phyloP scores from a whole-genome alignment of 2,888 invertebrate genomes.

The Netelia fuscicornis region DNA sequence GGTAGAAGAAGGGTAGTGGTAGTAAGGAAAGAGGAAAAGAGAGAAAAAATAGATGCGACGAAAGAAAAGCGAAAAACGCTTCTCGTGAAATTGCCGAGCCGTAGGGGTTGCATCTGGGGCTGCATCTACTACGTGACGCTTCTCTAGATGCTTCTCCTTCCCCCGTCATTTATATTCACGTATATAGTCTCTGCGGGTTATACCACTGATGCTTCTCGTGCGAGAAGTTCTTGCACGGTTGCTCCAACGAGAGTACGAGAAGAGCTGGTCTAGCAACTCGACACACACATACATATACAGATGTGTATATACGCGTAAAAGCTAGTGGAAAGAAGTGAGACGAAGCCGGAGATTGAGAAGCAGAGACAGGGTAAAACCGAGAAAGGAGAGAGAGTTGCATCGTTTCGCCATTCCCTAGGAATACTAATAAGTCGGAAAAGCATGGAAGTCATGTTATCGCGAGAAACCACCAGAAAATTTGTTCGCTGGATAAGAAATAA shows the following conservation, averaged over 20 bases:
- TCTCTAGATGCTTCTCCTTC: background rate
- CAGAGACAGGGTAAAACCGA: background rate
- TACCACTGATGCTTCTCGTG: background rate
- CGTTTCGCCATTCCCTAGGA: background rate
- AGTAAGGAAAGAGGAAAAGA: background rate
- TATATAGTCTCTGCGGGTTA: background rate
- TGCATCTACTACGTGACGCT: constrained; percentile 5
- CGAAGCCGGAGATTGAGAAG: background rate
- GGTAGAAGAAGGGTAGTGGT: background rate
- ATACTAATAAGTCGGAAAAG: background rate
- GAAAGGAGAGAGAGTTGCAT: background rate
- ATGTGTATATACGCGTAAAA: background rate
- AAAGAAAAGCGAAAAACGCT: constrained; percentile 26
- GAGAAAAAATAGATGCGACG: background rate
- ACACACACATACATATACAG: background rate
- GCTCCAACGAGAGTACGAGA: constrained; percentile 10
- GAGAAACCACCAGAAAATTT: background rate
- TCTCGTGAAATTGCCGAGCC: constrained; percentile 22
- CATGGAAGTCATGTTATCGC: background rate
- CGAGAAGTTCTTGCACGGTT: constrained; percentile 19
- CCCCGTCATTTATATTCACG: background rate
- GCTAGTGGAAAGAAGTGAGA: constrained; percentile 10
- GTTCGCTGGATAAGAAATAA: background rate
- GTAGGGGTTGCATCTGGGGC: constrained; percentile 13
- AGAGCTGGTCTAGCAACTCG: background rate